Evolutionary conservation across 2,113 vertebrate genomes (phyloP).

Genomic region (Cephalopholis sonnerati): DNA sequence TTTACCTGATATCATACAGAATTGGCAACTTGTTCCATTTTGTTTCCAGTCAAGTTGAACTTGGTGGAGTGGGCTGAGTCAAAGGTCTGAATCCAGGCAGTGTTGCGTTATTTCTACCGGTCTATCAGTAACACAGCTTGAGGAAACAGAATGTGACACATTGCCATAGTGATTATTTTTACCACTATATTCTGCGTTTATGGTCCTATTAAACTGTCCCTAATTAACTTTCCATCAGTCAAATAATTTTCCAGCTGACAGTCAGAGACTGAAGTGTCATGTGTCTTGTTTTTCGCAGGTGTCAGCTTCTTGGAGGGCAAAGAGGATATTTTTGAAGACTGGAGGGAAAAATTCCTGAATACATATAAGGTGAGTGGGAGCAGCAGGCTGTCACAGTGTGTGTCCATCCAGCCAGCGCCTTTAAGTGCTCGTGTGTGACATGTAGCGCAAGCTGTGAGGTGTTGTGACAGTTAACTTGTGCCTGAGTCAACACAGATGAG

Average conservation of each 20-base stretch:
- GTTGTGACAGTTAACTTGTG: not conserved
- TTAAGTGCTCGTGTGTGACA: not conserved
- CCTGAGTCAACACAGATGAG: not conserved
- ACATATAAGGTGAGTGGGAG: constrained; percentile 89
- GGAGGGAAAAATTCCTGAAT: constrained; percentile 92
- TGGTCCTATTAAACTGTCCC: not conserved
- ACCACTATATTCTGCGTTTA: not conserved
- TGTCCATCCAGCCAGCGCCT: not conserved
- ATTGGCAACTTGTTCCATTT: too few relatives aligned
- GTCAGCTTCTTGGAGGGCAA: constrained; percentile 91
- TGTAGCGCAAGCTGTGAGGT: not conserved
- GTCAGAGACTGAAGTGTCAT: not conserved
- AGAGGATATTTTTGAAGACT: constrained; percentile 90
- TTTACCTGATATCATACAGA: too few relatives aligned
- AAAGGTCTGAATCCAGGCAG: too few relatives aligned
- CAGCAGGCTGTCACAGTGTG: not conserved
- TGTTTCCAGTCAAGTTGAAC: too few relatives aligned
- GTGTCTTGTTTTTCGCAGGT: constrained; percentile 77
- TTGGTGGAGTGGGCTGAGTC: too few relatives aligned
- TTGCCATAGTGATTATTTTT: not conserved
- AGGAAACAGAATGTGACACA: not conserved
- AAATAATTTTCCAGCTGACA: not conserved
- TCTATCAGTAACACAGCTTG: not conserved
- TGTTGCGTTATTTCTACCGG: not conserved
- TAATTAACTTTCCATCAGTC: not conserved